phyloP scores from a whole-genome alignment of 2,797 vertebrate species.

The Parambassis ranga region DNA sequence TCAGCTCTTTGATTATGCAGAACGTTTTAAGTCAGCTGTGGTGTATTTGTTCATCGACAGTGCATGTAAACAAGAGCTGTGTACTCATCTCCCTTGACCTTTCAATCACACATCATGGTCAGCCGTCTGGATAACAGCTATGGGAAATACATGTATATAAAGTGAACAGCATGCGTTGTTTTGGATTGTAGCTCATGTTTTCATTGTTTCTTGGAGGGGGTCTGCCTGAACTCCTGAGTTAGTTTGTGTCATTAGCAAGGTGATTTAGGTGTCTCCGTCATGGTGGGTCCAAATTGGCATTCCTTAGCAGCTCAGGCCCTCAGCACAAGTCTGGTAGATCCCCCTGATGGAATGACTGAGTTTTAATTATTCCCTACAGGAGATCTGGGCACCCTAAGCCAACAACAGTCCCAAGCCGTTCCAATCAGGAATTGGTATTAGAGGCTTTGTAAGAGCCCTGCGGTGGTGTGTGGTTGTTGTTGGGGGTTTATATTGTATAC shows the following conservation, averaged over 20 bases:
- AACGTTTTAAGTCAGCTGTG: too few species aligned
- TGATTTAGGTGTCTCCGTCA: constrained; percentile 37
- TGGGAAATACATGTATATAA: too few species aligned
- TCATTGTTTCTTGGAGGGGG: constrained; percentile 2
- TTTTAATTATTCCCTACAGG: constrained; percentile 74
- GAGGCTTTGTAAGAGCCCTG: constrained; percentile 61
- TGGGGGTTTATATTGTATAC: constrained; percentile 48
- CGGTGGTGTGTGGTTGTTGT: constrained; percentile 16
- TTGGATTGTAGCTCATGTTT: constrained; percentile 15
- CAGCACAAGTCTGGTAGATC: constrained; percentile 52
- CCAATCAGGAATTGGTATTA: constrained; percentile 72
- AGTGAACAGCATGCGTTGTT: constrained; percentile 3
- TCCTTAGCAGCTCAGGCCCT: constrained; percentile 75
- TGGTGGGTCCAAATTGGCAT: constrained; percentile 69
- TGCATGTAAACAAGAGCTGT: too few species aligned
- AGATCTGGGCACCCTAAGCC: constrained; percentile 70
- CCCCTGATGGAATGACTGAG: constrained; percentile 51
- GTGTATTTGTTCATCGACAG: too few species aligned
- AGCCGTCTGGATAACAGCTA: too few species aligned
- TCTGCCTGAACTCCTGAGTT: constrained; percentile 17
- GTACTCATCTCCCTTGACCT: too few species aligned
- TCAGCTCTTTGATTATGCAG: too few species aligned
- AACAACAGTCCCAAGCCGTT: constrained; percentile 70
- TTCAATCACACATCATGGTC: too few species aligned
- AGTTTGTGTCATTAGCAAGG: constrained; percentile 31